Conservation (phyloP, 2,113 vertebrate genomes). For the Lampris megalopsis region DNA sequence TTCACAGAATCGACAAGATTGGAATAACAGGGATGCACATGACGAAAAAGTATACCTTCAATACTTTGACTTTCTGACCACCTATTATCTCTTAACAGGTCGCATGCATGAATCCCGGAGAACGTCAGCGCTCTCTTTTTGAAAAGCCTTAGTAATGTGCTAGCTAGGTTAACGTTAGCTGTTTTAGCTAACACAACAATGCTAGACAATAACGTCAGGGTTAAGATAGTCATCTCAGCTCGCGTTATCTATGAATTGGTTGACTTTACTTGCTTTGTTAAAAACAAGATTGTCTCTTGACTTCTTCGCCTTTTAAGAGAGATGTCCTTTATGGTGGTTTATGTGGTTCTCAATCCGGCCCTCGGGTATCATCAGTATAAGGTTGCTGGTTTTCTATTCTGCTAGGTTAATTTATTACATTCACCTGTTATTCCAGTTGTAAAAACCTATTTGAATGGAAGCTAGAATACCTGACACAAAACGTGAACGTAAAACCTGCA, state of each 20-base stretch:
- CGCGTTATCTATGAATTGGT: neutral
- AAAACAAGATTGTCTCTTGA: neutral
- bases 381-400: too few species aligned
- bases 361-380: too few species aligned
- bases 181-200: slow-evolving; percentile 13
- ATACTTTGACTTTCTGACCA: neutral
- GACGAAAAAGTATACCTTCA: slow-evolving; percentile 68
- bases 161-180: slow-evolving; percentile 39
- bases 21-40: slow-evolving; percentile 71
- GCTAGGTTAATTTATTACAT: too few species aligned
- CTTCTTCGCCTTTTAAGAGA: too few species aligned
- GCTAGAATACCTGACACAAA: too few species aligned
- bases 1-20: slow-evolving; percentile 25
- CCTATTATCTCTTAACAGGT: neutral
- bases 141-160: slow-evolving; percentile 3
- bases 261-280: neutral
- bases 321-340: too few species aligned
- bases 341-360: too few species aligned
- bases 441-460: too few species aligned
- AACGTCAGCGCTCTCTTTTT: neutral
- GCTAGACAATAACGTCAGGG: neutral
- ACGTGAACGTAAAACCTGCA: too few species aligned
- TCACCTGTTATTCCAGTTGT: too few species aligned
- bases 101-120: neutral
- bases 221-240: too few species aligned